phyloP scores from a whole-genome alignment of 2,113 vertebrate species.

The Rutilus rutilus region DNA sequence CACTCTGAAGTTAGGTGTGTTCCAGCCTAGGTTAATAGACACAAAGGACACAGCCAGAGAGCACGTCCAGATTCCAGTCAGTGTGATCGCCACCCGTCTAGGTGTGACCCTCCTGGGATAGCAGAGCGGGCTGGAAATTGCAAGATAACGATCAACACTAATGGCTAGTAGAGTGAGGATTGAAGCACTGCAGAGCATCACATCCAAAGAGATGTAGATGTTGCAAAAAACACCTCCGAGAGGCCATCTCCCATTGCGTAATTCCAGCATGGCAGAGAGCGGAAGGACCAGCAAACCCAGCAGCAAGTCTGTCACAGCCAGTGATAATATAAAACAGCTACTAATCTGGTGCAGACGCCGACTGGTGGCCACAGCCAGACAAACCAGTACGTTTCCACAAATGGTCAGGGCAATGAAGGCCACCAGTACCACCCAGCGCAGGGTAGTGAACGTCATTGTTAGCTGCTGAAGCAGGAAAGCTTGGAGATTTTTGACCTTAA shows the following conservation, averaged over 20 bases:
- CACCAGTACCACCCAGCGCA: constrained; percentile 74
- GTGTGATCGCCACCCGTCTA: constrained; percentile 74
- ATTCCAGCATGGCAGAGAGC: constrained; percentile 83
- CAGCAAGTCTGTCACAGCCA: constrained; percentile 91
- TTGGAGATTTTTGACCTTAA: neutral
- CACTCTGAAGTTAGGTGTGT: constrained; percentile 78
- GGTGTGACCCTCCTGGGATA: constrained; percentile 84
- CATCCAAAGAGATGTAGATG: constrained; percentile 88
- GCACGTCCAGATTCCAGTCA: constrained; percentile 83
- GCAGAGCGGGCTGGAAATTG: constrained; percentile 84
- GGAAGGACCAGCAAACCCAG: constrained; percentile 91
- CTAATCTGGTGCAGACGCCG: constrained; percentile 83
- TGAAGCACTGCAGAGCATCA: constrained; percentile 90
- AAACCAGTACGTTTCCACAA: constrained; percentile 87
- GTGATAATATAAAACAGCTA: constrained; percentile 90
- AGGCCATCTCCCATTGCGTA: constrained; percentile 78
- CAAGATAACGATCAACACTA: constrained; percentile 91
- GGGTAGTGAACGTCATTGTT: constrained; percentile 67
- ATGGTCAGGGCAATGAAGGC: constrained; percentile 83
- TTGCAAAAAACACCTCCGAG: constrained; percentile 84
- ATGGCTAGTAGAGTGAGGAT: constrained; percentile 94
- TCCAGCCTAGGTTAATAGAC: constrained; percentile 92
- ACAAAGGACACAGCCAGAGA: constrained; percentile 87
- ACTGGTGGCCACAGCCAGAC: constrained; percentile 85
- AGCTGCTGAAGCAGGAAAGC: neutral